These are phyloP conservation scores for Sinohyriopsis cumingii DNA, from an alignment of 2,888 invertebrate species.

Conservation along the genomic window DNA sequence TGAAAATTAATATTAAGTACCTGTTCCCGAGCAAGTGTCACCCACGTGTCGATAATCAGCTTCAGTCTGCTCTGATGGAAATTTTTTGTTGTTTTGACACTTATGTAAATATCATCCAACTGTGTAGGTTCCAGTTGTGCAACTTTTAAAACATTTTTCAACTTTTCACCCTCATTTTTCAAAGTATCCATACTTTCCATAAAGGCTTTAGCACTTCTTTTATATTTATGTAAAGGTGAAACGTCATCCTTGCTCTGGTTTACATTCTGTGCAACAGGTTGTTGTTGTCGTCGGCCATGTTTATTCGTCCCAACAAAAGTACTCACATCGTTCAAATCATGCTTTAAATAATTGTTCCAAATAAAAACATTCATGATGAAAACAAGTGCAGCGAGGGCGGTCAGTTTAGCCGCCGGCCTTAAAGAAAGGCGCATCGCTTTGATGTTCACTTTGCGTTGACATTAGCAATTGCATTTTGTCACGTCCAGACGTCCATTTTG, in stretches of 20 bases:
- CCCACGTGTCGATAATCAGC: slow-evolving; percentile 95
- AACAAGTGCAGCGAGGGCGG: slow-evolving; percentile 23
- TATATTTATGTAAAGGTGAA: too few species aligned
- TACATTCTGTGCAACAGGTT: too few species aligned
- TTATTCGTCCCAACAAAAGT: too few species aligned
- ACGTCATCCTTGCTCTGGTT: too few species aligned
- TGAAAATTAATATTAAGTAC: slow-evolving; percentile 74
- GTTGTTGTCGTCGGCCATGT: too few species aligned
- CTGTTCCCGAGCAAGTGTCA: slow-evolving; percentile 91
- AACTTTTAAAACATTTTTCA: too few species aligned
- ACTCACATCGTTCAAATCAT: too few species aligned
- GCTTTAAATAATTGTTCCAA: not conserved
- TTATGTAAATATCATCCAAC: slow-evolving; percentile 86
- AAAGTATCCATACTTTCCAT: not conserved
- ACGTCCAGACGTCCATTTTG: too few species aligned
- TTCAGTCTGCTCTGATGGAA: slow-evolving; percentile 89
- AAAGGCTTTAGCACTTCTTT: slow-evolving; percentile 35
- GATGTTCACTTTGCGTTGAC: not conserved
- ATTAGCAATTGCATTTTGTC: too few species aligned
- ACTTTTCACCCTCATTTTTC: too few species aligned
- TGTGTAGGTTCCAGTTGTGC: slow-evolving; percentile 28
- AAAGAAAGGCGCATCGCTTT: slow-evolving; percentile 42
- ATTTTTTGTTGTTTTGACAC: slow-evolving; percentile 93
- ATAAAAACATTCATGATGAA: slow-evolving; percentile 30
- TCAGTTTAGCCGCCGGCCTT: slow-evolving; percentile 37